Evolutionary conservation across 1,140 invertebrate genomes (phyloP), one percentile per base, ranked within the genome.

Genomic region (Lithobius niger): DNA sequence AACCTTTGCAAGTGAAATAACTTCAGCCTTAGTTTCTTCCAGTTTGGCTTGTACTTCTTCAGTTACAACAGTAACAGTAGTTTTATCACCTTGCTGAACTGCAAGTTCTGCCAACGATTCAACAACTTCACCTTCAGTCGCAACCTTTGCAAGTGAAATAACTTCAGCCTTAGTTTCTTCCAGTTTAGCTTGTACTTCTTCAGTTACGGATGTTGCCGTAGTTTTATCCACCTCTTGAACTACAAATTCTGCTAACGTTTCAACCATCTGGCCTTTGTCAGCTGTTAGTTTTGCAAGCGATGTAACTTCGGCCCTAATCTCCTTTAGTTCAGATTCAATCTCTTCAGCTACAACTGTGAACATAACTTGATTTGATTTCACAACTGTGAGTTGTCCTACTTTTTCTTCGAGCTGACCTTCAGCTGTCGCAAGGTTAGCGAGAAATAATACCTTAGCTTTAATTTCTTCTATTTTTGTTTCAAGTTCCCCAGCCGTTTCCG

Each of bases 171-270:
- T 18, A 6, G 6, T 21, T 47, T 18, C 22, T 13, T 6, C 19
- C 6, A 22, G 31, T 36, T 36, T 36, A 36, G 10, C 31, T 10
- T 10, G 10, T 10, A 36, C 10, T 36, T 36, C 31, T 10, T 36
- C 31, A 36, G 31, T 10, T 36, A 36, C 31, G 10, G n/a, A 36
- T 36, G 31, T 36, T n/a, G 10, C 31, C 31, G 10, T n/a, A 10
- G 10, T 28, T 52, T 27, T 47, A 24, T 58, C 43, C 25, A 48
- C 47, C 40, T 56, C 42, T 58, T 50, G 54, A 19, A n/a, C 55
- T 59, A 66, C 61, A 16, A 44, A 26, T 19, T 61, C 54, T 27
- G 57, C 60, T 56, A 62, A 53, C 26, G 64, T n/a, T n/a, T n/a
- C n/a, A n/a, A n/a, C n/a, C n/a, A n/a, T n/a, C n/a, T n/a, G n/a